Evolutionary conservation across 2,797 vertebrate genomes (phyloP).

Genomic region (Odontamblyopus rebecca): DNA sequence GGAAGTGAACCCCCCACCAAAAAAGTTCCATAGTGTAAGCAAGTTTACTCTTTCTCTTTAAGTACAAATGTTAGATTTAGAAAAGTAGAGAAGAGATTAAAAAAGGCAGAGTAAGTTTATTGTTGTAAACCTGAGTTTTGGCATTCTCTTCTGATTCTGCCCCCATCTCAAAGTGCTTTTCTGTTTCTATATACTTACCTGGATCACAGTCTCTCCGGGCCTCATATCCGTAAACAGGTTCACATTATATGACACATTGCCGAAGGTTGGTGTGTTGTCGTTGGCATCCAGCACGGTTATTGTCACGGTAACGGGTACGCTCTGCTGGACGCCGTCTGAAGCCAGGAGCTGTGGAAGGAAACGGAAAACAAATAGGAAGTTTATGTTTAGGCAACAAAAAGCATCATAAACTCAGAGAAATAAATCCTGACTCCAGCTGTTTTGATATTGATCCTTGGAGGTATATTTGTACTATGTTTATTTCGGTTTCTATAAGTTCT

Average conservation of each 20-base stretch:
- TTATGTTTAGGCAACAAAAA: neutral
- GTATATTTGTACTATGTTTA: slow-evolving; percentile 10
- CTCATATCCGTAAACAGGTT: slow-evolving; percentile 90
- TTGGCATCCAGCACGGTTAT: slow-evolving; percentile 93
- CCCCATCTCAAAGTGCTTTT: neutral
- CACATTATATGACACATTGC: slow-evolving; percentile 88
- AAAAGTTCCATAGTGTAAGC: neutral
- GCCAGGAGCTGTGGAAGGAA: slow-evolving; percentile 82
- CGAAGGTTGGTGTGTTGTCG: slow-evolving; percentile 92
- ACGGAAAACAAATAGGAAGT: slow-evolving; percentile 17
- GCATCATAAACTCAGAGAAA: neutral
- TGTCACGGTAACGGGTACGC: slow-evolving; percentile 83
- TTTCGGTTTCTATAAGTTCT: slow-evolving; percentile 7
- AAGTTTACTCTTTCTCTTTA: neutral
- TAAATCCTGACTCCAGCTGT: slow-evolving; percentile 2
- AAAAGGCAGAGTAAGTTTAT: neutral
- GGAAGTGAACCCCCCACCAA: too few species aligned
- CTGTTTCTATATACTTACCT: slow-evolving; percentile 73
- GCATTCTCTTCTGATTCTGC: neutral
- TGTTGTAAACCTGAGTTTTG: neutral
- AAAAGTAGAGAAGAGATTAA: neutral
- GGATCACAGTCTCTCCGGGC: slow-evolving; percentile 85
- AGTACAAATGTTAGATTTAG: neutral
- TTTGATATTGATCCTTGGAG: slow-evolving; percentile 1
- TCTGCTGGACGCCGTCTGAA: slow-evolving; percentile 94